A percentile compares a stretch with the other conserved stretches of the same genome.
These are phyloP conservation scores for Brevimyrus niger DNA, from an alignment of 2,113 vertebrate species.

Conservation along the genomic window DNA sequence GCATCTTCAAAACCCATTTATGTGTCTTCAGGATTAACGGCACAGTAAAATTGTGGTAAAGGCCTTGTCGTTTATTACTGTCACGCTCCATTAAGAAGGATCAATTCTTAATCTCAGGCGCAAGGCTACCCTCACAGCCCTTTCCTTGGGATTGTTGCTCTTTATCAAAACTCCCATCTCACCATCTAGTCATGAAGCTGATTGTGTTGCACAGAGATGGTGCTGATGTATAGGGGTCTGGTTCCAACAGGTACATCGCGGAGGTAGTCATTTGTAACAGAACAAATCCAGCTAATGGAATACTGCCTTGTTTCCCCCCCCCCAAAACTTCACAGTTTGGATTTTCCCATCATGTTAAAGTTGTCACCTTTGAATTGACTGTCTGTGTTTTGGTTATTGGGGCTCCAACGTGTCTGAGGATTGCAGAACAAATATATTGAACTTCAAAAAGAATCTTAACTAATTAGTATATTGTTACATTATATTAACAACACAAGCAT, in stretches of 20 bases:
- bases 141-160: conserved; percentile 53
- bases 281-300: conserved; percentile 2
- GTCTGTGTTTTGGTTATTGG: not conserved
- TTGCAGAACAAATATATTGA: not conserved
- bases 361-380: not conserved
- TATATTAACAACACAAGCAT: not conserved
- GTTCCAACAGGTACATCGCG: not conserved
- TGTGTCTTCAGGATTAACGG: conserved; percentile 50
- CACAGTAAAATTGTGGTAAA: conserved; percentile 55
- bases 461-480: not conserved
- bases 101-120: conserved; percentile 72
- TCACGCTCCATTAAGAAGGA: conserved; percentile 69
- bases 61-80: conserved; percentile 58
- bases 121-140: conserved; percentile 54
- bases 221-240: conserved; percentile 1
- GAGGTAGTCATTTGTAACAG: not conserved
- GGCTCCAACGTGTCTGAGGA: not conserved
- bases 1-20: conserved; percentile 45
- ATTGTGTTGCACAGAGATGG: conserved; percentile 29
- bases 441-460: not conserved
- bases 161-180: conserved; percentile 58
- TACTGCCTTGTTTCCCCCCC: not conserved
- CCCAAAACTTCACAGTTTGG: not conserved
- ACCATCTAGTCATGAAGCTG: conserved; percentile 52
- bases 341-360: not conserved